These are phyloP conservation scores for zebrafish (Danio rerio) DNA, from an alignment of 2,113 vertebrate species.

Conservation along the genomic window DNA sequence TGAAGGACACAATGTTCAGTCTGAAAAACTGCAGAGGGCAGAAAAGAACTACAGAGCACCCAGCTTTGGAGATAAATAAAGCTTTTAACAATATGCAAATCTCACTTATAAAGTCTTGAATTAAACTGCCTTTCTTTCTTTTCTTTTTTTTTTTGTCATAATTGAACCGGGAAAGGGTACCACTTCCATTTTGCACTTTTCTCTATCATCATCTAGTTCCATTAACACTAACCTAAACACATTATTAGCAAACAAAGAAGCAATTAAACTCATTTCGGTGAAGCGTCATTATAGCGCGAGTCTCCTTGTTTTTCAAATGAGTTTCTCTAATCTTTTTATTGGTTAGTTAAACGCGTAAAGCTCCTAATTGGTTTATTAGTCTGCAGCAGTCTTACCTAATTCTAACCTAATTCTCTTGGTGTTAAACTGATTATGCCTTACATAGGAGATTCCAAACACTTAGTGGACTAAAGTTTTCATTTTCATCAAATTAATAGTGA, in stretches of 20 bases:
- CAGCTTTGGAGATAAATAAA: background rate
- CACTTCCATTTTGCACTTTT: background rate
- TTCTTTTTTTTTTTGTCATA: background rate
- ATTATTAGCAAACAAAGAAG: background rate
- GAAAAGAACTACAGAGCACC: background rate
- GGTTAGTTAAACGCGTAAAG: conserved; percentile 14
- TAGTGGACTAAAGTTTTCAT: background rate
- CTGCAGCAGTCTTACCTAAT: background rate
- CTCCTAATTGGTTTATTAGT: conserved; percentile 11
- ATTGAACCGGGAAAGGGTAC: background rate
- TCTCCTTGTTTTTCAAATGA: background rate
- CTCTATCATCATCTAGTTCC: background rate
- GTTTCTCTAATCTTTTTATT: conserved; percentile 4
- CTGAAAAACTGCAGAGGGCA: background rate
- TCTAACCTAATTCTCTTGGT: background rate
- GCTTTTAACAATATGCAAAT: too few species aligned
- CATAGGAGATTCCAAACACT: background rate
- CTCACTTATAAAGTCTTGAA: too few species aligned
- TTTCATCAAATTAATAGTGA: background rate
- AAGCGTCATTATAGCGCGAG: background rate
- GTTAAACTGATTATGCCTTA: background rate
- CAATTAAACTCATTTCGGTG: background rate
- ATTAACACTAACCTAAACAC: background rate
- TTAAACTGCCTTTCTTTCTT: background rate
- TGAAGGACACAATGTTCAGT: background rate